These are phyloP conservation scores for Drosophila suboccidentalis DNA, from an alignment of 2,888 invertebrate genomes.

Conservation along the genomic window DNA sequence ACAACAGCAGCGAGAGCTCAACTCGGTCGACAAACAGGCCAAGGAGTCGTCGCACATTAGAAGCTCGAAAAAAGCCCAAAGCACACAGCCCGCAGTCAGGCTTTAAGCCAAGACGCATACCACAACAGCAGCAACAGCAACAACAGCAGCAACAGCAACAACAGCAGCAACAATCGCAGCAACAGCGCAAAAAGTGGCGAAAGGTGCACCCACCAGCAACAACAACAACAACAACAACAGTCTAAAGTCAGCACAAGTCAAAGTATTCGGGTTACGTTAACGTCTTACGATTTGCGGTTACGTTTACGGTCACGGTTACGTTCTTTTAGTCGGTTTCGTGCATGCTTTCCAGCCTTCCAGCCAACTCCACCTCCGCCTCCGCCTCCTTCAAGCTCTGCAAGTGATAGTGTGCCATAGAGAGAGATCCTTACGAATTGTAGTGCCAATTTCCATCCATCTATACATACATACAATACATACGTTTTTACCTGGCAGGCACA, in stretches of 20 bases:
- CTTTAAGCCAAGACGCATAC: constrained; percentile 45
- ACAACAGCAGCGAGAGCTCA: constrained; percentile 26
- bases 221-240: constrained; percentile 32
- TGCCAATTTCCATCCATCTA: constrained; percentile 43
- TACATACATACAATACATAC: constrained; percentile 4
- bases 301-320: constrained; percentile 33
- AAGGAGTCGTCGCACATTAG: constrained; percentile 56
- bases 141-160: constrained; percentile 26
- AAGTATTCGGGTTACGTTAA: constrained; percentile 25
- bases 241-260: constrained; percentile 22
- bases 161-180: constrained; percentile 13
- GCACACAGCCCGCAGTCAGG: constrained; percentile 40
- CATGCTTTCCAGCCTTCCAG: constrained; percentile 22
- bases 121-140: constrained; percentile 28
- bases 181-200: constrained; percentile 69
- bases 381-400: constrained; percentile 15
- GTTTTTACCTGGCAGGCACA: constrained; percentile 43
- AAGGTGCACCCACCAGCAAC: constrained; percentile 77
- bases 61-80: constrained; percentile 46
- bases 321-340: neutral
- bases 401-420: constrained; percentile 60
- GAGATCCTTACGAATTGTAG: constrained; percentile 62
- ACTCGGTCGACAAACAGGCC: constrained; percentile 26
- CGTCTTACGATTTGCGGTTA: neutral
- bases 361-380: too few species aligned